These are phyloP conservation scores for Lipophrys pholis DNA, from an alignment of 2,113 vertebrate species.

Conservation along the genomic window DNA sequence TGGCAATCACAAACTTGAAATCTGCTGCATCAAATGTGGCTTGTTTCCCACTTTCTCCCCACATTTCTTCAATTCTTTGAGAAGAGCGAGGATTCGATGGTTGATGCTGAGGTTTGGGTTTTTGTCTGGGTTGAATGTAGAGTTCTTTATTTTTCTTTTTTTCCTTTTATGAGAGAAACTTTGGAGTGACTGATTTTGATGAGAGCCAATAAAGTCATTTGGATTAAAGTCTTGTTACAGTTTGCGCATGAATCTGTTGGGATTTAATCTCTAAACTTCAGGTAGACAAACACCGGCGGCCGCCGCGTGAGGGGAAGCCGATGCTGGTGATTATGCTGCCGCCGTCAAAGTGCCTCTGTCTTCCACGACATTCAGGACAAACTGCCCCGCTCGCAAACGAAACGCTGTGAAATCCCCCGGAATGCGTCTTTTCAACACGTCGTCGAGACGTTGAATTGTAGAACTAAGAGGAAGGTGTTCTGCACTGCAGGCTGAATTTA, in stretches of 20 bases:
- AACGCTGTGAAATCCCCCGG: not conserved
- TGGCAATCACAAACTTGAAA: constrained; percentile 19
- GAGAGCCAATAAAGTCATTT: constrained; percentile 45
- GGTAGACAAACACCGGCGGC: not conserved
- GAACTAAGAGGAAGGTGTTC: constrained; percentile 8
- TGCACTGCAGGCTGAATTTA: no score
- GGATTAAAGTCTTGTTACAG: not conserved
- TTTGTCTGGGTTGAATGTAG: constrained; percentile 32
- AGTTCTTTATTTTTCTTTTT: constrained; percentile 15
- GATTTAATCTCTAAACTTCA: not conserved
- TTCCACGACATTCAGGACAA: constrained; percentile 43
- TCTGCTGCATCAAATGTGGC: constrained; percentile 13
- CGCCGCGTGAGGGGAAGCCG: no score
- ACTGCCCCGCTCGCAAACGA: not conserved
- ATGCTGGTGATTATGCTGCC: constrained; percentile 45
- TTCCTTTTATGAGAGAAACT: constrained; percentile 9
- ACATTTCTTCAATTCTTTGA: not conserved
- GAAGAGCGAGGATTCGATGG: not conserved
- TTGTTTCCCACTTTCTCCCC: not conserved
- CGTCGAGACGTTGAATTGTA: constrained; percentile 5
- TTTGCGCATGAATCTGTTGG: not conserved
- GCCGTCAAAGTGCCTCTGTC: constrained; percentile 61
- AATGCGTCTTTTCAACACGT: not conserved
- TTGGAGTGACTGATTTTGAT: constrained; percentile 34
- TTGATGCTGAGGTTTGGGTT: not conserved